Evolutionary conservation across 2,113 vertebrate genomes (phyloP), one percentile per base, ranked within the genome.

Genomic region (Sebastes schlegelii): DNA sequence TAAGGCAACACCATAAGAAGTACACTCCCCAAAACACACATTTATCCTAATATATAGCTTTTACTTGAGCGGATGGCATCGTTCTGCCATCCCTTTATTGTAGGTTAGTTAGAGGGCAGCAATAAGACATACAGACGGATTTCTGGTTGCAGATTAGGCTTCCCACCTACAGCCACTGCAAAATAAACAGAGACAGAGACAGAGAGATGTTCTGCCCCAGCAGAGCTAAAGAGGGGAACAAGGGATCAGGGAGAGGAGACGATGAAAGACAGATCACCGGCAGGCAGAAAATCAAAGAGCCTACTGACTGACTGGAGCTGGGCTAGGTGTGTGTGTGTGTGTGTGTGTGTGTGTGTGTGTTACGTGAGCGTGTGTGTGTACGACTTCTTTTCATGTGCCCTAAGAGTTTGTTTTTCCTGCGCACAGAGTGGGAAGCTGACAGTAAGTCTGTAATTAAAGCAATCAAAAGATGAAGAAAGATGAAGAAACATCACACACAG

Each of bases 371-470:
- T 79, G 80, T 74, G 80, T 54, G 67, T 70, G 79, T 45, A 83
- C 11, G 68, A 66, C 82, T 89, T 90, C 89, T 94, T 94, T 94
- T 94, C 86, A 93, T 92, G 87, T 93, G 77, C 77, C 34, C 63
- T 83, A 80, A 89, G 84, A 86, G 88, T 95, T 94, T 92, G 93
- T 93, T 95, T 94, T 94, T 89, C 49, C 79, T 90, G 79, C 34
- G 23, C 82, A 51, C 60, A 16, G 83, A 93, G 89, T 88, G 86
- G 91, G 84, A 92, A 92, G 83, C 85, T 87, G 88, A 91, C 87
- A 91, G 88, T 91, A 84, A 92, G 92, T 89, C 94, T 95, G 90
- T 95, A 95, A 96, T 96, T 96, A 96, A 95, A 90, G 91, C 92
- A 93, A 95, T 96, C 93, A 94, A 91, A 94, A 93, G 93, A 92